Evolutionary conservation across 1,140 invertebrate species (phyloP).

Genomic region (Cyrtorhinus lividipennis): DNA sequence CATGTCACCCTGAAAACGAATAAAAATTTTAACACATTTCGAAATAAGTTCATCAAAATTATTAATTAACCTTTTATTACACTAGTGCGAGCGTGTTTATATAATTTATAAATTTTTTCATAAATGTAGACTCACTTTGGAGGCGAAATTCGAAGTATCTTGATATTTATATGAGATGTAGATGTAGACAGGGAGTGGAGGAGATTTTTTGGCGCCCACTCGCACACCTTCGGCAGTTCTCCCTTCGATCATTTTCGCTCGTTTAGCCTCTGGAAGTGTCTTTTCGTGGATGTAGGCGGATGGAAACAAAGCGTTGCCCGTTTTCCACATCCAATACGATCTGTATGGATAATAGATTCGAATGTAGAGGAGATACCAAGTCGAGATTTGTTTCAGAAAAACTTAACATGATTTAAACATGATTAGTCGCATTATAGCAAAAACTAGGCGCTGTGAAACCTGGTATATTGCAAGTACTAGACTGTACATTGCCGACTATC

Average conservation of each 20-base stretch:
- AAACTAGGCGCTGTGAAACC: too few relatives aligned
- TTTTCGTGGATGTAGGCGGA: conserved; percentile 47
- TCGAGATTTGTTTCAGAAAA: too few relatives aligned
- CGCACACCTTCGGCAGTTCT: conserved; percentile 44
- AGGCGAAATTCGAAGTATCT: conserved; percentile 33
- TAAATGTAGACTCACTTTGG: conserved; percentile 19
- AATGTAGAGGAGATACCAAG: too few relatives aligned
- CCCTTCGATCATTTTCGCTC: conserved; percentile 41
- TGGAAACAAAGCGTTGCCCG: conserved; percentile 42
- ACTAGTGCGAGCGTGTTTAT: background rate
- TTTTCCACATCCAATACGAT: conserved; percentile 46
- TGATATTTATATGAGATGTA: conserved; percentile 57
- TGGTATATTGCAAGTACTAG: too few relatives aligned
- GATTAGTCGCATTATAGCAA: too few relatives aligned
- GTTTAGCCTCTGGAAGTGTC: conserved; percentile 31
- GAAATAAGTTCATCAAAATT: background rate
- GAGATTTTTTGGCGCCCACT: conserved; percentile 27
- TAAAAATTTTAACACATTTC: background rate
- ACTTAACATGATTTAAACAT: too few relatives aligned
- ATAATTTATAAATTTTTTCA: background rate
- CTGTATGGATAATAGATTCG: too few relatives aligned
- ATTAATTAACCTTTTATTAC: background rate
- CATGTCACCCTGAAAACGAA: conserved; percentile 40
- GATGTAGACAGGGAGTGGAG: conserved; percentile 34
- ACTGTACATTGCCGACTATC: too few relatives aligned